phyloP scores from a whole-genome alignment of 2,113 vertebrate species.

The Fulica atra region DNA sequence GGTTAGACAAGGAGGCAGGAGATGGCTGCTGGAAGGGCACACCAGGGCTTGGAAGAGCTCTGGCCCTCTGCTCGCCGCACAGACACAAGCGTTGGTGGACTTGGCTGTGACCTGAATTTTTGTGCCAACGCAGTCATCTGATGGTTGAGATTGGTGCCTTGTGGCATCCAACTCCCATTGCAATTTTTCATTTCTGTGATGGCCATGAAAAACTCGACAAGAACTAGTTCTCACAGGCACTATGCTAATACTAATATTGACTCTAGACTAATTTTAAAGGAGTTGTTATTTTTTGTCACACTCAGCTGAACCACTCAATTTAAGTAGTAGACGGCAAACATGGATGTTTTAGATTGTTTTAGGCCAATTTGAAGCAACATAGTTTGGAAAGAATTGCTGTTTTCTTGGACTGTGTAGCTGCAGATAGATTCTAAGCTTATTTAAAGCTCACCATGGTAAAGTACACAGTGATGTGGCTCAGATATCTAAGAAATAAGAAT shows the following conservation, averaged over 20 bases:
- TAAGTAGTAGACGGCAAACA: background rate
- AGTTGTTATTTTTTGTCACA: background rate
- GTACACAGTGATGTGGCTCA: background rate
- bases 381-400: background rate
- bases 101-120: background rate
- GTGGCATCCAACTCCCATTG: background rate
- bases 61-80: accelerated
- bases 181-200: background rate
- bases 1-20: background rate
- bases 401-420: background rate
- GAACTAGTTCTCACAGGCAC: background rate
- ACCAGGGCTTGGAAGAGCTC: background rate
- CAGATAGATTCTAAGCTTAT: background rate
- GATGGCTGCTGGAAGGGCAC: background rate
- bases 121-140: background rate
- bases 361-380: background rate
- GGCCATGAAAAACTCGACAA: background rate
- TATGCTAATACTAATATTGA: slow-evolving; percentile 21
- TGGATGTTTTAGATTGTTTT: background rate
- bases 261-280: slow-evolving; percentile 16
- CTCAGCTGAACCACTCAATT: background rate
- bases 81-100: accelerated
- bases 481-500: background rate
- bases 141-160: background rate
- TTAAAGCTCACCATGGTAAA: background rate